These are phyloP conservation scores for Triplophysa siluroides DNA, from an alignment of 2,113 vertebrate species.

Conservation along the genomic window DNA sequence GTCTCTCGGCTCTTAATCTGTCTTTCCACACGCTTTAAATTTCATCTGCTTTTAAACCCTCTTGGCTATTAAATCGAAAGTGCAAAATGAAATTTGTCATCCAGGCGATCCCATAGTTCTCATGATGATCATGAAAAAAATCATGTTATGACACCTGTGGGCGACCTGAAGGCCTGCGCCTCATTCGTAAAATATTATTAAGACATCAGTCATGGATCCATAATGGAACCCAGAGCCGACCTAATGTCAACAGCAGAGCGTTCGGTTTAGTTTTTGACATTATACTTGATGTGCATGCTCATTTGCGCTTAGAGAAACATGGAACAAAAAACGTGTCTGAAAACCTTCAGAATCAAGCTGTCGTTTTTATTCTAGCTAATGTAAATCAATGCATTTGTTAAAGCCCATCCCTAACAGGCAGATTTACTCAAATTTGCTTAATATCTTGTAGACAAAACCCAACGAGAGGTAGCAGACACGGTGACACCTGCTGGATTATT, in stretches of 20 bases:
- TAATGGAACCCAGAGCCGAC: background rate
- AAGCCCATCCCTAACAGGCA: no score
- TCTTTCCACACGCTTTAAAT: background rate
- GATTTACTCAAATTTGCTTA: no score
- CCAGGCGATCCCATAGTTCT: background rate
- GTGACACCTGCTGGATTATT: background rate
- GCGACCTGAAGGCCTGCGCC: background rate
- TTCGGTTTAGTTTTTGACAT: background rate
- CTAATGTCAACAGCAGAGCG: background rate
- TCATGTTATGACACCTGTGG: constrained; percentile 17
- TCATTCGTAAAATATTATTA: constrained; percentile 37
- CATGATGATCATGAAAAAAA: constrained; percentile 6
- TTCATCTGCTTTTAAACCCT: background rate
- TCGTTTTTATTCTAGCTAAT: no score
- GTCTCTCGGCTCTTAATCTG: background rate
- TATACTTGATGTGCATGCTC: background rate
- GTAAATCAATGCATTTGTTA: no score
- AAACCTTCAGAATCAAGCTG: background rate
- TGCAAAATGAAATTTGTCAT: background rate
- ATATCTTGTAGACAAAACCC: no score
- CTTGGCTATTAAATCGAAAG: constrained; percentile 25
- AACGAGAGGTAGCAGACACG: no score
- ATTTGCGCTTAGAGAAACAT: constrained; percentile 9
- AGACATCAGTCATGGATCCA: constrained; percentile 15
- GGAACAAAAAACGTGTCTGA: background rate